Conservation (phyloP, 2,113 vertebrate species). For the Lethenteron reissneri region DNA sequence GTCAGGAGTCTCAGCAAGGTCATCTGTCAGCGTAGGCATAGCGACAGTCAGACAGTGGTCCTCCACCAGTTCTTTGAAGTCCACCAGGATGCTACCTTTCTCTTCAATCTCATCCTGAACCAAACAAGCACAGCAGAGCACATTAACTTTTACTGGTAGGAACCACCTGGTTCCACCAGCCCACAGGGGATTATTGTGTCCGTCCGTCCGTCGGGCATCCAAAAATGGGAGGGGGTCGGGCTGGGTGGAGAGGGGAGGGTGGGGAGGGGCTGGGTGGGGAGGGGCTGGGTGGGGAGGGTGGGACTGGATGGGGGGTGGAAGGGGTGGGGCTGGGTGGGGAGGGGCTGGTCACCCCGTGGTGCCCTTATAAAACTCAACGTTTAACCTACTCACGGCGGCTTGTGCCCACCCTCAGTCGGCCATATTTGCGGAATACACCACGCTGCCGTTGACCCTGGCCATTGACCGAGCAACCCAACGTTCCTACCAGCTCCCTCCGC, state of each 20-base stretch:
- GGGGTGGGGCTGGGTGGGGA: too few relatives aligned
- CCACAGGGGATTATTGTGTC: background rate
- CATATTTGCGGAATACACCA: too few relatives aligned
- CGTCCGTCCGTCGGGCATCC: too few relatives aligned
- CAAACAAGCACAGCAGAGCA: conserved; percentile 10
- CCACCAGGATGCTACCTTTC: conserved; percentile 89
- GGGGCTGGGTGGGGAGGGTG: background rate
- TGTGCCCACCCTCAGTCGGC: too few relatives aligned
- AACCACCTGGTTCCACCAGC: background rate
- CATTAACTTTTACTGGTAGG: background rate
- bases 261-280: background rate
- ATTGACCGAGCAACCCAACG: background rate
- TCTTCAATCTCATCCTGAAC: conserved; percentile 90
- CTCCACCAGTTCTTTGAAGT: conserved; percentile 48
- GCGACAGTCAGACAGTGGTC: conserved; percentile 24
- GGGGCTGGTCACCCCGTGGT: too few relatives aligned
- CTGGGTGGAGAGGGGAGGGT: background rate
- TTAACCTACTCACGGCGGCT: too few relatives aligned
- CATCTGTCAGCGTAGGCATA: conserved; percentile 29
- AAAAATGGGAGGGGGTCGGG: too few relatives aligned
- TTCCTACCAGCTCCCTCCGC: background rate
- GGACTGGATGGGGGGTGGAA: too few relatives aligned
- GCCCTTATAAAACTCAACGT: too few relatives aligned
- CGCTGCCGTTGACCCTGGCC: too few relatives aligned
- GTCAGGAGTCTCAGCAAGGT: conserved; percentile 61